Base-by-base conservation (phyloP, 1,140 invertebrate species). In the Trachymyrmex septentrionalis region DNA sequence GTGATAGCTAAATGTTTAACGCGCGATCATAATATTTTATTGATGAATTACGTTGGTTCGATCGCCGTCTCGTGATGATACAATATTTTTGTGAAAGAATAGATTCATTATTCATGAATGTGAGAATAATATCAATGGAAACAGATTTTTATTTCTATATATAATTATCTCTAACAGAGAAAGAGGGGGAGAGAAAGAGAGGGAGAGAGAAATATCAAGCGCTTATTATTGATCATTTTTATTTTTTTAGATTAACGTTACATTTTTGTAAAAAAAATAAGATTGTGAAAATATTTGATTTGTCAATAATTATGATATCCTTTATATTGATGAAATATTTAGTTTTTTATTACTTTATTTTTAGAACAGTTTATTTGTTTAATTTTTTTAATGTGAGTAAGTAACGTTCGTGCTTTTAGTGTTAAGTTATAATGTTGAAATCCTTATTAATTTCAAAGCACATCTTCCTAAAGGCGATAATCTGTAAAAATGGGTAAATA, bases 101-200 rank as follows among this genome's bases (percentile, higher is more conserved):
- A 14, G 4, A 48, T 64, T 34, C 30, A 34, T 34, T 27, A 48
- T 72, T 48, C 24, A 44, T 7, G 0, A 69, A 69, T 27, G 21
- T n/a, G 30, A 57, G 10, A 59, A 38, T 80, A 38, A 44, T 50
- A 80, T 81, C 12, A n/a, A 34, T 14, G 38, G 16, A 21, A 61
- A 61, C 16, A n/a, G n/a, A 44, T 44, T 44, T 72, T 50, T 21
- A 59, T 44, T 57, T 44, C 5, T 24, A 16, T 9, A 53, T 53
- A 38, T 67, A 66, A 12, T 67, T 71, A 57, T 14, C 16, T 57
- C 16, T 38, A 44, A 44, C 9, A 10, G 10, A 10, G 34, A 38
- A 1, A 38, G 34, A 38, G 34, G 9, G 6, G 9, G 7, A 38
- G 34, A 38, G 30, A 34, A 2, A 34, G 6, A 34, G 30, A 34